Percentiles rank a stretch among this genome's conserved stretches.
These are phyloP conservation scores for Mobula birostris DNA, from an alignment of 2,113 vertebrate species.

Conservation along the genomic window DNA sequence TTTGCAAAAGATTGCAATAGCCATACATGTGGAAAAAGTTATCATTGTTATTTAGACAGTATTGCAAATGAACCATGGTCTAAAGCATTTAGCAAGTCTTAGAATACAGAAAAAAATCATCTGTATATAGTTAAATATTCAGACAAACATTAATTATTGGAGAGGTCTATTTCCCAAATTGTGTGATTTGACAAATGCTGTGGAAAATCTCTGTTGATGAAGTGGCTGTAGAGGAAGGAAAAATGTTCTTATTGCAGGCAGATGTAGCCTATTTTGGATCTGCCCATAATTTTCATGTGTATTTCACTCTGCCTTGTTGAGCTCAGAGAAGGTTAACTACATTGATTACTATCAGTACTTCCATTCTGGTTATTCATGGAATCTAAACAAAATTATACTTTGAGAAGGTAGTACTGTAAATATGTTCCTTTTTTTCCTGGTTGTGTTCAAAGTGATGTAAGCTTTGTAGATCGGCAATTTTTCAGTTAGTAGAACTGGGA, in stretches of 20 bases:
- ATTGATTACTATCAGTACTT: background rate
- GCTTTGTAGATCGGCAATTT: background rate
- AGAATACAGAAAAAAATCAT: background rate
- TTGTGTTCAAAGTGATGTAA: background rate
- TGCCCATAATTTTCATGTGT: background rate
- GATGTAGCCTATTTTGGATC: slow-evolving; percentile 1
- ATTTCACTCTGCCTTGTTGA: background rate
- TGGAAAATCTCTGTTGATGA: background rate
- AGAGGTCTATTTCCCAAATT: background rate
- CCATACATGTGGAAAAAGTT: background rate
- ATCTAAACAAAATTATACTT: background rate
- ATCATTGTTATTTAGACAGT: background rate
- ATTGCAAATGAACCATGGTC: background rate
- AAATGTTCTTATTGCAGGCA: slow-evolving; percentile 21
- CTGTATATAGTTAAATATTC: background rate
- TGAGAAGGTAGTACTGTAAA: background rate
- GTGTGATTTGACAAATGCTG: background rate
- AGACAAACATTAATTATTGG: background rate
- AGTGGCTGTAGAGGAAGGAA: background rate
- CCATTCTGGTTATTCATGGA: background rate
- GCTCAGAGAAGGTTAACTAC: background rate
- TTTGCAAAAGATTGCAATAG: background rate
- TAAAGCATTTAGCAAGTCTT: background rate
- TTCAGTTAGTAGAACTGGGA: background rate
- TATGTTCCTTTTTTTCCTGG: background rate